phyloP scores from a whole-genome alignment of 2,888 invertebrate genomes.

The Coelopa pilipes region DNA sequence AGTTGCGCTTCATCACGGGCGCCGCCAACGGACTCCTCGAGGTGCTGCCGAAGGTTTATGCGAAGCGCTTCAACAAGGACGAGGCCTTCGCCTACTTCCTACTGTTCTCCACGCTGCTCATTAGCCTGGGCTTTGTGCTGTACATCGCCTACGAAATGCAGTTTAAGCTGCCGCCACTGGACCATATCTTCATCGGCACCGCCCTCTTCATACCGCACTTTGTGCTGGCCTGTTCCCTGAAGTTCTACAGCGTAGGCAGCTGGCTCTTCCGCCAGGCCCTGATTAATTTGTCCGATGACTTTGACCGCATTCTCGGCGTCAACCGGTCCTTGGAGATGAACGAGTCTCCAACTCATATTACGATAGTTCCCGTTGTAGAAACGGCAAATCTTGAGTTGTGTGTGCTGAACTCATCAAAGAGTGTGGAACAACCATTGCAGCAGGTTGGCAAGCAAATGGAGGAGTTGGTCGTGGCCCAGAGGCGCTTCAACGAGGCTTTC shows the following conservation, averaged over 20 bases:
- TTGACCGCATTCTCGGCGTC: conserved; percentile 37
- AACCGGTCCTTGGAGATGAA: conserved; percentile 11
- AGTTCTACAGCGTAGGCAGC: conserved; percentile 44
- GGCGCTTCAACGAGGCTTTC: conserved; percentile 44
- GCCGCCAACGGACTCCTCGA: conserved; percentile 47
- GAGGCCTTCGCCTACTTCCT: conserved; percentile 49
- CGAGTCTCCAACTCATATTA: conserved; percentile 25
- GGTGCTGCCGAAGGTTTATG: conserved; percentile 27
- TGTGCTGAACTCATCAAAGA: neutral
- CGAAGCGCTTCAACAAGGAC: conserved; percentile 35
- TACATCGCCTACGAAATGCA: conserved; percentile 59
- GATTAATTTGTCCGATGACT: conserved; percentile 34
- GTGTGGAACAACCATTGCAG: conserved; percentile 32
- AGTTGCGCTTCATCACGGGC: conserved; percentile 46
- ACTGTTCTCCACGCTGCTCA: conserved; percentile 50
- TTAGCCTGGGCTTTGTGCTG: conserved; percentile 48
- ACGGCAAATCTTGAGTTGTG: neutral
- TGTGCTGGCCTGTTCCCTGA: conserved; percentile 50
- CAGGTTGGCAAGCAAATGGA: conserved; percentile 43
- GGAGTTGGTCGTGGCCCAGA: conserved; percentile 40
- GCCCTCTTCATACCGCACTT: conserved; percentile 61
- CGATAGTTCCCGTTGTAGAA: conserved; percentile 25
- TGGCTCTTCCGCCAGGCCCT: conserved; percentile 52
- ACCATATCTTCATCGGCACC: conserved; percentile 52
- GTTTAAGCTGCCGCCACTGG: conserved; percentile 56